Evolutionary conservation across 2,797 vertebrate genomes (phyloP).

Genomic region (Sparus aurata): DNA sequence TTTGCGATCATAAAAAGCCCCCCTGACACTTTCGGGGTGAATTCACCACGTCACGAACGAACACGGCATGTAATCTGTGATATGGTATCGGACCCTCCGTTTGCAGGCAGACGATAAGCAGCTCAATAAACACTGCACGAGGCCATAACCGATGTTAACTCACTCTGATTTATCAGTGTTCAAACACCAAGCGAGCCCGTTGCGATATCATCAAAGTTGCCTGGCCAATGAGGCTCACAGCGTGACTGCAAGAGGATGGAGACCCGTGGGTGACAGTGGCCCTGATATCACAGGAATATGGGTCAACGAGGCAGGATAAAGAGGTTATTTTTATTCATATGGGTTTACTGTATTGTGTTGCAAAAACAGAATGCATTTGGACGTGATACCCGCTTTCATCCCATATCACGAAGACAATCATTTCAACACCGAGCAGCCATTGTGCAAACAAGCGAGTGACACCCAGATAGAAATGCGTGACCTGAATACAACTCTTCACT

Average conservation of each 20-base stretch:
- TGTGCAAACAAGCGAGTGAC: background rate
- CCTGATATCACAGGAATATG: constrained; percentile 33
- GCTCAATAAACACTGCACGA: constrained; percentile 9
- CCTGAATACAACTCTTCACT: constrained; percentile 41
- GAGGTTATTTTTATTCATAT: constrained; percentile 8
- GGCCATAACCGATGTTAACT: constrained; percentile 12
- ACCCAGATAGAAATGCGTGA: constrained; percentile 15
- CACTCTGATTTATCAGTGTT: constrained; percentile 11
- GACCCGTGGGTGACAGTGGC: background rate
- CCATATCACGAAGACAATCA: background rate
- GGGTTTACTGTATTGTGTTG: constrained; percentile 1
- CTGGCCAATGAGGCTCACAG: background rate
- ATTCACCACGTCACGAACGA: background rate
- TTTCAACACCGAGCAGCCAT: background rate
- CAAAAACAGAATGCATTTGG: constrained; percentile 3
- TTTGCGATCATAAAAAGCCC: constrained; percentile 1
- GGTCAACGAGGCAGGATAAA: constrained; percentile 17
- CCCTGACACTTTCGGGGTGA: background rate
- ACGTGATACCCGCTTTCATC: constrained; percentile 12
- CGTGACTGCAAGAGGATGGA: background rate
- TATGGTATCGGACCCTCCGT: background rate
- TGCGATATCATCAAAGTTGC: constrained; percentile 1
- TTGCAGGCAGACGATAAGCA: constrained; percentile 6
- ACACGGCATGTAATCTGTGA: background rate
- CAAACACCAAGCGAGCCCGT: constrained; percentile 17